phyloP scores from a whole-genome alignment of 2,888 invertebrate species.

The Aphodius granarius region DNA sequence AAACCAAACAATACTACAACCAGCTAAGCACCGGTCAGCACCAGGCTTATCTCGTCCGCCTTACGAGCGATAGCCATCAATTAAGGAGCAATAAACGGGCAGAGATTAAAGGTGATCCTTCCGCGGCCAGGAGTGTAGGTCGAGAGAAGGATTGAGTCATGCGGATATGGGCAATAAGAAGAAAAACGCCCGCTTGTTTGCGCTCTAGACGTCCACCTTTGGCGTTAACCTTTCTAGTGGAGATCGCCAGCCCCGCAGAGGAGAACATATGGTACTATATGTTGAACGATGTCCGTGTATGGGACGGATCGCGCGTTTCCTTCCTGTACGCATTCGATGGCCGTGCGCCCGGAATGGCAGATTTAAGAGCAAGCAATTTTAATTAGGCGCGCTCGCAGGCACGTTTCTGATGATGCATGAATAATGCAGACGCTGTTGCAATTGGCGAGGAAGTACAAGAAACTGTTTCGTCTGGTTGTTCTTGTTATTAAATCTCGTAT shows the following conservation, averaged over 20 bases:
- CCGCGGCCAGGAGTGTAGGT: background rate
- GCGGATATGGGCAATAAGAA: background rate
- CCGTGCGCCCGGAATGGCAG: background rate
- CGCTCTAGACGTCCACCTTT: background rate
- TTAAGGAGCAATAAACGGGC: background rate
- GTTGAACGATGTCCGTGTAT: background rate
- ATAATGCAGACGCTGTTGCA: background rate
- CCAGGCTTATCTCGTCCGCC: background rate
- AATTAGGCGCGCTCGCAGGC: background rate
- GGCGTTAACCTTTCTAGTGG: background rate
- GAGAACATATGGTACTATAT: background rate
- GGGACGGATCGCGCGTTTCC: background rate
- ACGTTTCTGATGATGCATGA: background rate
- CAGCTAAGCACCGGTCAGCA: background rate
- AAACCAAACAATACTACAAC: background rate
- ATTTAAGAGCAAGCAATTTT: background rate
- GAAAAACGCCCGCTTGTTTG: background rate
- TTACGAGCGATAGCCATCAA: background rate
- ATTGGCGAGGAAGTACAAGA: no score
- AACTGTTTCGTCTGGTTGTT: no score
- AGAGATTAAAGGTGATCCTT: background rate
- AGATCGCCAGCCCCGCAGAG: background rate
- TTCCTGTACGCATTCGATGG: background rate
- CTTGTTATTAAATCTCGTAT: no score
- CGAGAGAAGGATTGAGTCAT: background rate